Conservation (phyloP, 2,888 invertebrate species). For the Epistrophella euchroma region DNA sequence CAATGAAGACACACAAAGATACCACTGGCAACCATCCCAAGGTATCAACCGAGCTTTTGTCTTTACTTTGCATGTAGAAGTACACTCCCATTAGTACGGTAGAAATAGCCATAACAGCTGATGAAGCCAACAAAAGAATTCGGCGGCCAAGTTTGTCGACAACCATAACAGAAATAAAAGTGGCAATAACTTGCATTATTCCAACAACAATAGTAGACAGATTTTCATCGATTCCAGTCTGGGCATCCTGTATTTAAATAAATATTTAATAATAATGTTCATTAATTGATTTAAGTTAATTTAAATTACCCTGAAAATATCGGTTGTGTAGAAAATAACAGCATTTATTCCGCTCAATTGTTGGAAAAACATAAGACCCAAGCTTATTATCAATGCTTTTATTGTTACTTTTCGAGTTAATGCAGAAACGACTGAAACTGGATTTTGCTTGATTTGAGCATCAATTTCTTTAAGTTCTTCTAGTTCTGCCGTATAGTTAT, state of each 20-base stretch:
- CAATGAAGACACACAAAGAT: conserved; percentile 90
- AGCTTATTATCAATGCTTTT: conserved; percentile 89
- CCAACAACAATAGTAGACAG: conserved; percentile 92
- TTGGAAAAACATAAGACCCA: conserved; percentile 94
- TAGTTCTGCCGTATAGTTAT: conserved; percentile 88
- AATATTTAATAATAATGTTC: not conserved
- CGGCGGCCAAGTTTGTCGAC: conserved; percentile 93
- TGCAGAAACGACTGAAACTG: conserved; percentile 85
- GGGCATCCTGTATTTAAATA: conserved; percentile 79
- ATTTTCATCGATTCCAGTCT: conserved; percentile 85
- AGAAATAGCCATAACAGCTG: conserved; percentile 88
- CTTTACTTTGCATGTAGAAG: conserved; percentile 85
- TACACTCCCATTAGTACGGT: conserved; percentile 89
- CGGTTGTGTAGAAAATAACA: conserved; percentile 91
- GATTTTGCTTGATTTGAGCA: conserved; percentile 84
- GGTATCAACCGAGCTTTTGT: conserved; percentile 83
- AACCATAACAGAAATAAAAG: conserved; percentile 89
- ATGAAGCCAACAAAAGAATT: conserved; percentile 89
- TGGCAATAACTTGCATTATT: conserved; percentile 89
- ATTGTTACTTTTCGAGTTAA: conserved; percentile 86
- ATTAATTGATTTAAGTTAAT: not conserved
- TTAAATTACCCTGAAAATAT: conserved; percentile 89
- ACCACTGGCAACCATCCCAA: conserved; percentile 91
- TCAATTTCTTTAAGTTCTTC: conserved; percentile 86
- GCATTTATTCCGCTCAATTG: conserved; percentile 94